Evolutionary conservation across 2,113 vertebrate genomes (phyloP).

Genomic region (human (Homo sapiens)): GRCh38 chr1:232808501-232809000

Average conservation of each 20-base stretch:
- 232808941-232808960: not conserved
- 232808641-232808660: too few relatives aligned
- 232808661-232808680: not conserved
- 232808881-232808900: not conserved
- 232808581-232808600: not conserved
- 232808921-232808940: not conserved
- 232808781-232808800: not conserved
- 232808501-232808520: not conserved
- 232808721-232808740: not conserved
- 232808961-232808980: not conserved
- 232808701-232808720: not conserved
- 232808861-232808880: conserved; percentile 7
- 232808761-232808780: not conserved
- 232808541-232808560: not conserved
- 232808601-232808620: not conserved
- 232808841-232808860: not conserved
- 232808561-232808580: not conserved
- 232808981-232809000: not conserved
- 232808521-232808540: not conserved
- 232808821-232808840: not conserved
- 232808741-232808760: not conserved
- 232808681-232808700: not conserved
- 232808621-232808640: not conserved
- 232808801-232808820: not conserved
- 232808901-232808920: not conserved